Percentiles rank a stretch among this genome's conserved stretches.
phyloP scores from a whole-genome alignment of 92 coral and sea anemone genomes.

The Galaxea fascicularis region DNA sequence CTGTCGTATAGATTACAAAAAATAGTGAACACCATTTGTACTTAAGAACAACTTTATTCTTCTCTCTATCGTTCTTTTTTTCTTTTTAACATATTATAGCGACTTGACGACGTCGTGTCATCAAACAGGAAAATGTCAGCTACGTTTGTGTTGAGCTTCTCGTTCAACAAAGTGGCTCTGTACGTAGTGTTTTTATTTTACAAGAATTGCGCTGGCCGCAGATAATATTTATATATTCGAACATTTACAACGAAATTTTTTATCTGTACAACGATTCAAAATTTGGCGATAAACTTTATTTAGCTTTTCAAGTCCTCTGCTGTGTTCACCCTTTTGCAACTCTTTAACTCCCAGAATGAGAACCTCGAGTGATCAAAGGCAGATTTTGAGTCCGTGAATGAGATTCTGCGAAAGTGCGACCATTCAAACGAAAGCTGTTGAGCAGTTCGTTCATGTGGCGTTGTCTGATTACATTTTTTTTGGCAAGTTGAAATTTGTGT shows the following conservation, averaged over 20 bases:
- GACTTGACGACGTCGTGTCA: constrained; percentile 27
- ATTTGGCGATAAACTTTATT: constrained; percentile 39
- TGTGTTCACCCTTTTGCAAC: constrained; percentile 12
- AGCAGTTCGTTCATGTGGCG: background rate
- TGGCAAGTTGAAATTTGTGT: constrained; percentile 4
- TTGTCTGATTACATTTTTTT: background rate
- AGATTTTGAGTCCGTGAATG: background rate
- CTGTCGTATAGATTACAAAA: constrained; percentile 46
- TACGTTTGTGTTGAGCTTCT: constrained; percentile 25
- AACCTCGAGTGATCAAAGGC: too few species aligned
- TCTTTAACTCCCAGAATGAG: background rate
- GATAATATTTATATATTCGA: constrained; percentile 69
- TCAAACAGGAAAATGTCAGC: constrained; percentile 42
- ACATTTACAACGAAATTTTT: constrained; percentile 81
- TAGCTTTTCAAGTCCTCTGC: constrained; percentile 30
- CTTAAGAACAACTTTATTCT: constrained; percentile 44
- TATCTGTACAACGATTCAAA: constrained; percentile 77
- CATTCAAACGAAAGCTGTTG: background rate
- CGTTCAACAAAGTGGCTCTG: constrained; percentile 35
- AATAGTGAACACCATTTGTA: constrained; percentile 20
- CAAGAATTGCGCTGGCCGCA: constrained; percentile 48
- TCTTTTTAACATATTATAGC: constrained; percentile 26
- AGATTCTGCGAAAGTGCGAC: background rate
- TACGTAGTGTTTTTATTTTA: constrained; percentile 44
- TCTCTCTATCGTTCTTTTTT: constrained; percentile 14